These are phyloP conservation scores for Drosophila neoperkinsi DNA, from an alignment of 2,888 invertebrate genomes.

Conservation along the genomic window DNA sequence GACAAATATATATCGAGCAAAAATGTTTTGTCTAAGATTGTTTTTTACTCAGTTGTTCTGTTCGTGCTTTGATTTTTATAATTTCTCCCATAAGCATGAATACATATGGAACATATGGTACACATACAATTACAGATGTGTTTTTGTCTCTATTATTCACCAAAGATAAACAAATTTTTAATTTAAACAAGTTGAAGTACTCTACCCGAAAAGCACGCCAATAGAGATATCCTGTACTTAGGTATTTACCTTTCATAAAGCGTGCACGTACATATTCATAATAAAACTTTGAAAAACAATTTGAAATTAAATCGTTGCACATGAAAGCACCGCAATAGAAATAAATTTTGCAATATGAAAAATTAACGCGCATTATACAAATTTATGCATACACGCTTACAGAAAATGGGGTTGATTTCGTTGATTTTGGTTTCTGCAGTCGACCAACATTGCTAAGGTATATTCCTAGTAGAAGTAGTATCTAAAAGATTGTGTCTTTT, in stretches of 20 bases:
- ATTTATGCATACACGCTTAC: neutral
- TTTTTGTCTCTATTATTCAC: constrained; percentile 13
- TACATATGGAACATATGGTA: constrained; percentile 22
- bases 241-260: neutral
- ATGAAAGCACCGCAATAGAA: neutral
- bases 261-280: neutral
- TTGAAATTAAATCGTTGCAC: neutral
- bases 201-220: neutral
- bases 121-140: neutral
- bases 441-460: neutral
- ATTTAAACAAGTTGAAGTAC: neutral
- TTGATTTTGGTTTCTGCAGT: neutral
- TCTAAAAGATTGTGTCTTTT: neutral
- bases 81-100: constrained; percentile 10
- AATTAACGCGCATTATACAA: neutral
- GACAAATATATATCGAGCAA: neutral
- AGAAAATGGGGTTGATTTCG: neutral
- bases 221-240: neutral
- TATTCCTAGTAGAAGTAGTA: neutral
- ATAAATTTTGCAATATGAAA: neutral
- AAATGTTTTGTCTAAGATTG: neutral
- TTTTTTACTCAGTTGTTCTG: constrained; percentile 9
- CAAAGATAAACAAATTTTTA: constrained; percentile 44
- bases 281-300: neutral
- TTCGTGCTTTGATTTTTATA: constrained; percentile 8